Conservation (phyloP, 2,113 vertebrate species). For the Boulengeromyrus knoepffleri region DNA sequence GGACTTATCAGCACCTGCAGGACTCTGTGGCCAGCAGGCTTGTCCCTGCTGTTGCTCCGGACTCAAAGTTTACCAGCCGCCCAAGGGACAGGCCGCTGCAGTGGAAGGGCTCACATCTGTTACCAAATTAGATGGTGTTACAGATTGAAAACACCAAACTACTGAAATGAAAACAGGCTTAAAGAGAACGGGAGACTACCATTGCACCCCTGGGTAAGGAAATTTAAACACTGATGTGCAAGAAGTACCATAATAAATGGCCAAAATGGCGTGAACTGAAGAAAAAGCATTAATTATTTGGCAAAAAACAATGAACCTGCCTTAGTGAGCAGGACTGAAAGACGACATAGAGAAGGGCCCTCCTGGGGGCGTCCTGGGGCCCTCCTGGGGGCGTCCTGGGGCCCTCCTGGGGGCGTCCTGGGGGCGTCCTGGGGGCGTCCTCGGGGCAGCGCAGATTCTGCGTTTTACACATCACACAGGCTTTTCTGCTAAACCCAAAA, state of each 20-base stretch:
- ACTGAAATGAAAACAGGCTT: background rate
- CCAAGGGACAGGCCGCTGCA: background rate
- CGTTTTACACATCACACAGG: background rate
- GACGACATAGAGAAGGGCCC: background rate
- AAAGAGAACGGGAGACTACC: background rate
- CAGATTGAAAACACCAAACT: background rate
- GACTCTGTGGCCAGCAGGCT: background rate
- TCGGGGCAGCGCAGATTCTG: background rate
- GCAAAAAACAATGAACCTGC: background rate
- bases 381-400: background rate
- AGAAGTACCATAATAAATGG: background rate
- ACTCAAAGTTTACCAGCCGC: background rate
- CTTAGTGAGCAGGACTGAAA: background rate
- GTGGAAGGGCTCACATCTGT: background rate
- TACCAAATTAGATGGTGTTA: background rate
- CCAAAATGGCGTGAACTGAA: background rate
- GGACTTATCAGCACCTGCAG: background rate
- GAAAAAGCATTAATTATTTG: background rate
- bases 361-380: too few relatives aligned
- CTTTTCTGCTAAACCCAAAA: background rate
- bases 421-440: background rate
- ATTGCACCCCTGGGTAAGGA: background rate
- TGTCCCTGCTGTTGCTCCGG: background rate
- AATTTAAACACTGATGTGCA: background rate
- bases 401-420: background rate